These are phyloP conservation scores for Pocota personata DNA, from an alignment of 2,888 invertebrate genomes.

Conservation along the genomic window DNA sequence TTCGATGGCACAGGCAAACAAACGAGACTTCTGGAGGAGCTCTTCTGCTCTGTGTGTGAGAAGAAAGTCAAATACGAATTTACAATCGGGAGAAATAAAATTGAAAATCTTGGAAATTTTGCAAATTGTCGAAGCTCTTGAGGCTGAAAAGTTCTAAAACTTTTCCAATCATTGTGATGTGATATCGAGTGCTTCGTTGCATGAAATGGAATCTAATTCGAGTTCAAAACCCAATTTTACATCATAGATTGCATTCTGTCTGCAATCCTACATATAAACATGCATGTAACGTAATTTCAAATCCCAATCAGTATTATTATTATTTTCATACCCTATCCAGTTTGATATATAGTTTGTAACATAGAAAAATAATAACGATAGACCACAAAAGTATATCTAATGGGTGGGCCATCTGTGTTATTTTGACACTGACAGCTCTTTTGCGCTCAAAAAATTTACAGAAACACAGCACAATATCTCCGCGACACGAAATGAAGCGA, in stretches of 20 bases:
- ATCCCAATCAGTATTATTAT: no score
- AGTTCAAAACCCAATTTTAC: background rate
- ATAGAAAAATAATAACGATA: no score
- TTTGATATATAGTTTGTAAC: no score
- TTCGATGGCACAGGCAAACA: conserved; percentile 16
- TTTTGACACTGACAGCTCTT: no score
- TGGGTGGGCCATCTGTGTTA: no score
- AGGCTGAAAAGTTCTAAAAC: conserved; percentile 44
- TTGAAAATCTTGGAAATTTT: conserved; percentile 49
- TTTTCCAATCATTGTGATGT: conserved; percentile 64
- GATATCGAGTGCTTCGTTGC: background rate
- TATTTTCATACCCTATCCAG: no score
- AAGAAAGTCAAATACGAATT: conserved; percentile 24
- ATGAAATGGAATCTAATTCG: conserved; percentile 5
- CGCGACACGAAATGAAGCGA: no score
- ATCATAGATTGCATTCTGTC: background rate
- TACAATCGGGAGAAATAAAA: conserved; percentile 38
- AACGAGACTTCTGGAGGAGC: conserved; percentile 22
- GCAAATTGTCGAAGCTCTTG: conserved; percentile 25
- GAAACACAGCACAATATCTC: no score
- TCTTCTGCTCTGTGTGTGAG: conserved; percentile 20
- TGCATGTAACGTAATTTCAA: no score
- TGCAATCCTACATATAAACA: background rate
- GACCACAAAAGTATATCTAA: no score
- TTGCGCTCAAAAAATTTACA: no score